Percentiles rank a stretch among this genome's conserved stretches.
phyloP scores from a whole-genome alignment of 2,113 vertebrate genomes.

The Myotis lucifugus region DNA sequence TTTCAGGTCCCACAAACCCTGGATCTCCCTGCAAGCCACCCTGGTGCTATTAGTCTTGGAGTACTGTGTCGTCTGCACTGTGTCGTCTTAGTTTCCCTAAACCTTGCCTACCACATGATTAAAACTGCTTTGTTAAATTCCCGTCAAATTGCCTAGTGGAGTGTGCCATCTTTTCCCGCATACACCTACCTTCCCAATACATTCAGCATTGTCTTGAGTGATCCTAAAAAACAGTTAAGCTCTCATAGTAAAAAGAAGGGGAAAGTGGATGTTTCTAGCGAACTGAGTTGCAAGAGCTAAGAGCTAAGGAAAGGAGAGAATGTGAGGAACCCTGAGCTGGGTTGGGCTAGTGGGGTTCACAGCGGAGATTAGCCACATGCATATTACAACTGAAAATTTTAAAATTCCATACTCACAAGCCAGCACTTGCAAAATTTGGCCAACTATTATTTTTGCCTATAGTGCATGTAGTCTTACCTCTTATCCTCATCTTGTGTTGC shows the following conservation, averaged over 20 bases:
- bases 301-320: background rate
- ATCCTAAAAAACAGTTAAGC: background rate
- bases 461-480: background rate
- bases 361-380: background rate
- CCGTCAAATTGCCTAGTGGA: background rate
- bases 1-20: background rate
- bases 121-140: background rate
- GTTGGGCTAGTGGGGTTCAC: background rate
- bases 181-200: too few species aligned
- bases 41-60: background rate
- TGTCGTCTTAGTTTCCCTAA: background rate
- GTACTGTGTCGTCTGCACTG: too few species aligned
- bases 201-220: background rate
- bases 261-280: background rate
- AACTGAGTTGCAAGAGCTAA: background rate
- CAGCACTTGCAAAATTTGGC: background rate
- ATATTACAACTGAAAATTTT: background rate
- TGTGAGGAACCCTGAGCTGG: rapidly evolving
- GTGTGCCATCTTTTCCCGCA: background rate
- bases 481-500: background rate
- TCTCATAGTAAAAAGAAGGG: background rate
- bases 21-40: background rate
- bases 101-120: background rate
- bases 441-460: background rate
- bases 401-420: background rate